Evolutionary conservation across 1,140 invertebrate species (phyloP), one percentile per base, ranked within the genome.

Genomic region (Pseudachorutes palmiensis): DNA sequence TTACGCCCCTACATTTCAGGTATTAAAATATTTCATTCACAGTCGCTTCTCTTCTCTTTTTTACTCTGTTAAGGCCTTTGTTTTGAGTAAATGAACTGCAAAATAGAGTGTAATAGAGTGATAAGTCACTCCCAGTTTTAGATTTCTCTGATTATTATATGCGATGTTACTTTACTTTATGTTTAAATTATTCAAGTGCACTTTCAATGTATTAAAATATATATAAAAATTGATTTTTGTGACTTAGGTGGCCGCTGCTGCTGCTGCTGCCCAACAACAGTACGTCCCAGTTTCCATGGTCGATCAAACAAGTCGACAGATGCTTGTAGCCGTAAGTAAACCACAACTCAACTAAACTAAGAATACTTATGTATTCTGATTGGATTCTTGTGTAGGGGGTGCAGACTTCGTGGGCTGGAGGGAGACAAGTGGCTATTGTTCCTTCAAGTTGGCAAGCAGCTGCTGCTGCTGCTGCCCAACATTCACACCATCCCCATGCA

Each of bases 221-320:
- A n/a, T n/a, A n/a, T n/a, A n/a, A n/a, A n/a, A n/a, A n/a, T n/a
- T n/a, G n/a, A n/a, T n/a, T 64, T 65, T 33, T 49, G 19, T 22
- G 1, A 19, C 30, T 55, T 19, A 32, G 45, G 83, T 84, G 45
- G 70, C 63, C 71, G 76, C 64, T 72, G 76, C 66, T 48, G 75
- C 62, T 55, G 76, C 71, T 32, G 82, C 81, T 57, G 82, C 82
- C 0, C 84, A 86, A 72, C 89, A 91, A 75, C 90, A 92, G 72
- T 92, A 92, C 78, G 89, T 88, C 14, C 90, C 90, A n/a, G 90
- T 92, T 2, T 92, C 90, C n/a, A 90, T 92, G 83, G 88, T 93
- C 33, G 91, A 93, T 79, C 79, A 80, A 66, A 75, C 78, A 60
- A 79, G 77, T 36, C 72, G 81, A 57, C 81, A 80, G 66, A 81